Base-by-base conservation (phyloP, 2,113 vertebrate species). In the Clarias gariepinus region DNA sequence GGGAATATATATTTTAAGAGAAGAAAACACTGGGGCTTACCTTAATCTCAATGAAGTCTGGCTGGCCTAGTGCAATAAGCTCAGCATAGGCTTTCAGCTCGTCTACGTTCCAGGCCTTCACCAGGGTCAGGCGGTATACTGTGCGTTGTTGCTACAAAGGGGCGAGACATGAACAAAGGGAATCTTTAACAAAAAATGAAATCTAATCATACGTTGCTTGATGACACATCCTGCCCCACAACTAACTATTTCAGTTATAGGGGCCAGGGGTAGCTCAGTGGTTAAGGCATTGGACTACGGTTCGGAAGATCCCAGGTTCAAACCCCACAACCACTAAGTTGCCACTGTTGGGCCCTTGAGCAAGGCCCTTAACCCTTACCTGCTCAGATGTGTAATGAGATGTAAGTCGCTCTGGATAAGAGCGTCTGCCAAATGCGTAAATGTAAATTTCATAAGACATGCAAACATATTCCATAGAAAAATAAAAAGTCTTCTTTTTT, bases 21-120 rank as follows among this genome's bases (percentile, higher is more conserved):
- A 36, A 82, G 28, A 33, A 41, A 41, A 41, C 47, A 47, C 8
- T 47, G 16, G 23, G 3, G 53, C 96, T 90, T 91, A 99, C 98
- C 97, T 99, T 99, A 79, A 99, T 96, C 91, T 99, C 98, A 0
- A 99, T 95, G 91, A 99, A 99, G 94, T 99, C 98, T 0, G 97
- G 97, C 52, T 93, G 95, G 3, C 97, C 98, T 0, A 99, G 86
- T 71, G 96, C 89, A 33, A 99, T 95, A 83, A 99, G 95, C 52
- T 98, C 95, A 0, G 97, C 95, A 8, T 99, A 99, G 41, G 97
- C 95, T 90, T 92, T 95, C 87, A 99, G 94, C 18, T 98, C 98
- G 61, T 98, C 97, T 93, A 98, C 96, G 0, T 99, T 99, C 98
- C 98, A 99, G 0, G 97, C 95, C 89, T 99, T 99, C 79, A 99